phyloP scores from a whole-genome alignment of 2,797 vertebrate species.

The Spinus pinus region DNA sequence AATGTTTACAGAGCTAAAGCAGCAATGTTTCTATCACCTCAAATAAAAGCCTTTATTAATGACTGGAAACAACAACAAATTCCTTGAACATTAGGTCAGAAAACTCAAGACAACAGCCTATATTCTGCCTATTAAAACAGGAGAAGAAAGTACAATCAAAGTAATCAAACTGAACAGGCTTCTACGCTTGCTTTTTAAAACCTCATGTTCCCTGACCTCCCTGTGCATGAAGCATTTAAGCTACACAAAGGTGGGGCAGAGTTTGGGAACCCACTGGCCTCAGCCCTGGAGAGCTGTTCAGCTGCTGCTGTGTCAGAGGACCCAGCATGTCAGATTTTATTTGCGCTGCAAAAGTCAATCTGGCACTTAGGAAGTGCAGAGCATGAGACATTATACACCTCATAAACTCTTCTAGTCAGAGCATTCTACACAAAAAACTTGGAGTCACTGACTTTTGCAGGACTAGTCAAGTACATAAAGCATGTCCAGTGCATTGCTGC shows the following conservation, averaged over 20 bases:
- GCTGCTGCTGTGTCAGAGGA: not conserved
- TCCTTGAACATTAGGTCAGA: not conserved
- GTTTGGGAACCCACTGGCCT: not conserved
- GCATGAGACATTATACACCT: slow-evolving; percentile 8
- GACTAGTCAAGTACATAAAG: not conserved
- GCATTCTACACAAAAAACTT: not conserved
- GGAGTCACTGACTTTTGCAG: not conserved
- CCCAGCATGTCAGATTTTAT: not conserved
- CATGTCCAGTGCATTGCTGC: not conserved
- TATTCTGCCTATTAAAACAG: not conserved
- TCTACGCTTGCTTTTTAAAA: not conserved
- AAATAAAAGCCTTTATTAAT: not conserved
- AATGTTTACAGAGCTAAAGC: not conserved
- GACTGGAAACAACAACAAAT: not conserved
- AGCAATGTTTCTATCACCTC: not conserved
- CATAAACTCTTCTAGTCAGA: slow-evolving; percentile 22
- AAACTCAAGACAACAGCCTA: not conserved
- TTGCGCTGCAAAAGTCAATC: not conserved
- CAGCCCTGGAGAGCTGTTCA: not conserved
- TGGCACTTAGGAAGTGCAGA: not conserved
- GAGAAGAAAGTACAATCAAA: not conserved
- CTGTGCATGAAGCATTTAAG: not conserved
- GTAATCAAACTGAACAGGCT: not conserved
- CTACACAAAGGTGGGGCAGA: not conserved
- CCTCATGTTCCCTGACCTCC: not conserved